Percentiles rank a stretch among this genome's conserved stretches.
Evolutionary conservation across 2,888 invertebrate species (phyloP).

Genomic region (Cheilosia impressa): DNA sequence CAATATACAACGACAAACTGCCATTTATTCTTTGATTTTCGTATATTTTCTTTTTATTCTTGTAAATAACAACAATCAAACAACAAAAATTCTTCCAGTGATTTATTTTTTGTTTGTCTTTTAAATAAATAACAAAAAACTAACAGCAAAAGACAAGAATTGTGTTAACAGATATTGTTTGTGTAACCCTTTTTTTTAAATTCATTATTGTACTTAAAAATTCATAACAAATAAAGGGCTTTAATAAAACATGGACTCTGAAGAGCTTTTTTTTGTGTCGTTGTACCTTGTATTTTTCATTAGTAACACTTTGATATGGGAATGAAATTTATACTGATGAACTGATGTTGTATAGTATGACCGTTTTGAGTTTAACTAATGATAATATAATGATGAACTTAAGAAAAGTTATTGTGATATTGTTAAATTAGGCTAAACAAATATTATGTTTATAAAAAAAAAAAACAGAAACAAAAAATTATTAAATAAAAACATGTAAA

Average conservation of each 20-base stretch:
- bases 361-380: constrained; percentile 64
- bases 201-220: constrained; percentile 54
- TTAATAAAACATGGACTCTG: constrained; percentile 5
- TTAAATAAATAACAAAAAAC: background rate
- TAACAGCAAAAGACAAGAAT: constrained; percentile 10
- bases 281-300: constrained; percentile 47
- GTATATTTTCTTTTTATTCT: background rate
- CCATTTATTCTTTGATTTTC: constrained; percentile 18
- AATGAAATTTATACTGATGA: constrained; percentile 3
- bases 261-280: constrained; percentile 36
- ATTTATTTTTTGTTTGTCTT: too few relatives aligned
- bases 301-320: constrained; percentile 26
- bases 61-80: constrained; percentile 6
- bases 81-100: background rate
- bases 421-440: constrained; percentile 71
- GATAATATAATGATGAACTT: constrained; percentile 73
- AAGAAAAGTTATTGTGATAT: constrained; percentile 75
- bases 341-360: constrained; percentile 43
- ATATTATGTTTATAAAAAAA: constrained; percentile 55
- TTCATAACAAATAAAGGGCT: background rate
- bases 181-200: constrained; percentile 10
- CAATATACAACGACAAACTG: constrained; percentile 33
- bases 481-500: background rate
- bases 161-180: constrained; percentile 23
- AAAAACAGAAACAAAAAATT: constrained; percentile 9